Percentiles rank a stretch among this genome's conserved stretches.
These are phyloP conservation scores for Vulpes vulpes DNA, from an alignment of 2,113 vertebrate species.

Conservation along the genomic window DNA sequence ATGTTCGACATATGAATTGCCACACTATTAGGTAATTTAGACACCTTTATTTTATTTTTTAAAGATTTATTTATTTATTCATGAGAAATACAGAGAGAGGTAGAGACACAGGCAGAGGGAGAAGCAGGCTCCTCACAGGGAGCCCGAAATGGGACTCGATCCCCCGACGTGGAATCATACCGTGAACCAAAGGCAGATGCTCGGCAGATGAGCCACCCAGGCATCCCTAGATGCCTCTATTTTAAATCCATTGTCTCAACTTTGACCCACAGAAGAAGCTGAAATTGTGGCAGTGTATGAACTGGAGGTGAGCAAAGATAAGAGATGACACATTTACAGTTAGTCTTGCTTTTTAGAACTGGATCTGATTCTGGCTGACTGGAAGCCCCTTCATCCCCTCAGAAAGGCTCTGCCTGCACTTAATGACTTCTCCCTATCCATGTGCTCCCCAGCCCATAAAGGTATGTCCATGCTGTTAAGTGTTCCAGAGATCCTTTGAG, in stretches of 20 bases:
- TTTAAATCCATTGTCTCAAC: background rate
- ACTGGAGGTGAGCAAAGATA: background rate
- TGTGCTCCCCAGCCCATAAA: background rate
- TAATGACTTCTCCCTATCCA: slow-evolving; percentile 4
- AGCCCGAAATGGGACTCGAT: no score
- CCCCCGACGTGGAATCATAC: no score
- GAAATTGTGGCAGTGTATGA: slow-evolving; percentile 7
- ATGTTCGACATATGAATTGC: background rate
- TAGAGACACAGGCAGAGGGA: no score
- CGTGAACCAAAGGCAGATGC: no score
- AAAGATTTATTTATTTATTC: no score
- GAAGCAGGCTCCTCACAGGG: no score
- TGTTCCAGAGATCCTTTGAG: background rate
- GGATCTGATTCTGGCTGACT: background rate
- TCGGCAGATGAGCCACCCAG: no score
- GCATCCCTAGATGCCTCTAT: background rate
- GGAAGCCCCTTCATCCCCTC: background rate
- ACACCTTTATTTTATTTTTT: no score
- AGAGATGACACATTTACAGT: background rate
- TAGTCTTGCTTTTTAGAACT: slow-evolving; percentile 10
- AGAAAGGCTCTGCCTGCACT: background rate
- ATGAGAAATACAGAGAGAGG: no score
- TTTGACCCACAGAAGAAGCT: slow-evolving; percentile 27
- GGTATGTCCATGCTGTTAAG: background rate
- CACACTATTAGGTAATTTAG: background rate